phyloP scores from a whole-genome alignment of 2,797 vertebrate species.

The Monodelphis domestica region DNA sequence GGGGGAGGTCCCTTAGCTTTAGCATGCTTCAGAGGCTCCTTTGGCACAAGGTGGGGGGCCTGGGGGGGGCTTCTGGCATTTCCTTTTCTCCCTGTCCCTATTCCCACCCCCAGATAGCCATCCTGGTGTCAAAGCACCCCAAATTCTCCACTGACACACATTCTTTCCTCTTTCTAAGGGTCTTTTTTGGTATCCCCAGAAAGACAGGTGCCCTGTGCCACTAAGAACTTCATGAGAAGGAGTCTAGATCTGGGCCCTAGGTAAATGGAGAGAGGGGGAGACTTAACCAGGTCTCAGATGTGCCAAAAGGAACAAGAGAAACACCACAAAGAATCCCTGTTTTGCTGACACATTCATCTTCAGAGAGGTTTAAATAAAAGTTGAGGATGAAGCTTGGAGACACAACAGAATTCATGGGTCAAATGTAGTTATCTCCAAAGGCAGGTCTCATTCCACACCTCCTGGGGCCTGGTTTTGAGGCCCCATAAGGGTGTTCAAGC shows the following conservation, averaged over 20 bases:
- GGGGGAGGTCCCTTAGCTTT: neutral
- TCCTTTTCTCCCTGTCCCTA: conserved; percentile 1
- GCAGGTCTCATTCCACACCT: neutral
- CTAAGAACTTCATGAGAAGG: neutral
- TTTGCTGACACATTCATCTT: conserved; percentile 64
- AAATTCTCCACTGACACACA: neutral
- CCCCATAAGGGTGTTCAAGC: neutral
- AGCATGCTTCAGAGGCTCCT: neutral
- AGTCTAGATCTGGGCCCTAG: conserved; percentile 12
- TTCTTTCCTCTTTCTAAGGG: conserved; percentile 13
- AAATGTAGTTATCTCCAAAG: conserved; percentile 20
- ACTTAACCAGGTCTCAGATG: neutral
- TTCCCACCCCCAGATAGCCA: neutral
- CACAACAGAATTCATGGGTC: conserved; percentile 38
- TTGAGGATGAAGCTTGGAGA: conserved; percentile 52
- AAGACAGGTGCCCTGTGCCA: neutral
- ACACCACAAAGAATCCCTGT: conserved; percentile 51
- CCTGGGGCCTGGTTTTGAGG: neutral
- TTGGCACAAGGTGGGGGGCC: neutral
- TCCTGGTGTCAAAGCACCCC: no score
- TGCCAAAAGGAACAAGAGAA: conserved; percentile 38
- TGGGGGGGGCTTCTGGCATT: neutral
- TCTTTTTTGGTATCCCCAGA: conserved; percentile 5
- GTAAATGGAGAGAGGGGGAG: conserved; percentile 54
- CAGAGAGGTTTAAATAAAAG: conserved; percentile 64